Base-by-base conservation (phyloP, 1,140 invertebrate species). In the Nephila pilipes region DNA sequence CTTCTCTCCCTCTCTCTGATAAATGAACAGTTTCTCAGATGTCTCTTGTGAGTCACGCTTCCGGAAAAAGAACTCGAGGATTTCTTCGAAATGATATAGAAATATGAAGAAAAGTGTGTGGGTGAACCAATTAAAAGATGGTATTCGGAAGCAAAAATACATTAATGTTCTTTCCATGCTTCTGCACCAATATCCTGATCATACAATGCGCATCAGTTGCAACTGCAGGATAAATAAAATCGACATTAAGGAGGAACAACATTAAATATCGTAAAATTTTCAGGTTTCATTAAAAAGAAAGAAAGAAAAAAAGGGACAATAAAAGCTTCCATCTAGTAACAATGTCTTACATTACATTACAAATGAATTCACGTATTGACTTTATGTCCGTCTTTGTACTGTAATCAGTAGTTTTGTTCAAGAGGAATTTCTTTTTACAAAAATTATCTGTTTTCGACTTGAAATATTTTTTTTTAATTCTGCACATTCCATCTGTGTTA, bases 81-180 rank as follows among this genome's bases (percentile, higher is more conserved):
- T 36, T 75, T 75, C 69, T 75, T 36, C 69, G 69, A 75, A 75
- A 75, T 32, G 69, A 75, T 75, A 75, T 36, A 32, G 18, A 75
- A 18, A 29, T 32, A 75, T 36, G 16, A 75, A 75, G 29, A 75
- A 75, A 29, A 32, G 69, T 36, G 32, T 75, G 69, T 36, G 69
- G 69, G 69, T 36, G 69, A 75, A 75, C 18, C 25, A 4, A 75
- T 75, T 36, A 75, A 75, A 36, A 16, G 32, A 75, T 32, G 29
- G 18, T 29, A 75, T 18, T 75, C 69, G 18, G 29, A 16, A 75
- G 3, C 32, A 32, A 20, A 32, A 36, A 36, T 16, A 29, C 5
- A 18, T 29, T 75, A 32, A 16, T 32, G 12, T 75, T 75, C 32
- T 16, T 14, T 36, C 14, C 20, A 29, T 20, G 18, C 69, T 16